Conservation (phyloP, 2,113 vertebrate genomes). For the Bubo blakistoni region DNA sequence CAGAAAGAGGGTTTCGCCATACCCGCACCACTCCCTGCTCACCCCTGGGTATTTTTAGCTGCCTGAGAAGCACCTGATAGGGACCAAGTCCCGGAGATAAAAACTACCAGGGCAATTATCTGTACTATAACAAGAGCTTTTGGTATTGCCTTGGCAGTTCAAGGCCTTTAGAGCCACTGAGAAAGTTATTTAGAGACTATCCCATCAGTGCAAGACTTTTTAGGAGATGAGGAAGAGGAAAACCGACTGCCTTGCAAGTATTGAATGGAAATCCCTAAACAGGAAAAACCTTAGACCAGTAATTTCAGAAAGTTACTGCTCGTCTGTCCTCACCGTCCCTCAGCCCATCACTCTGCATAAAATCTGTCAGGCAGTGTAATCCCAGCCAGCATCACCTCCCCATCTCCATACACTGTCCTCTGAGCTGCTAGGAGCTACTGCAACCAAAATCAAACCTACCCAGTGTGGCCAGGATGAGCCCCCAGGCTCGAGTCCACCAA, state of each 20-base stretch:
- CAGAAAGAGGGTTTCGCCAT: background rate
- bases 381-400: background rate
- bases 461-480: accelerated
- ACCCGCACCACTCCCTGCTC: background rate
- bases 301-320: background rate
- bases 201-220: background rate
- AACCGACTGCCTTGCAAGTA: accelerated
- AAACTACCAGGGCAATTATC: background rate
- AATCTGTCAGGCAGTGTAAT: accelerated
- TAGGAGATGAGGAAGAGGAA: background rate
- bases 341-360: accelerated
- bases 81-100: background rate
- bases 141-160: background rate
- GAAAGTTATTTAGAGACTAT: background rate
- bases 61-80: background rate
- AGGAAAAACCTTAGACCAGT: background rate
- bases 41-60: background rate
- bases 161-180: background rate
- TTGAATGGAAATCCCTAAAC: background rate
- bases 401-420: background rate
- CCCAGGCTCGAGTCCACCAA: too few species aligned
- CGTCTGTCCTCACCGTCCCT: accelerated
- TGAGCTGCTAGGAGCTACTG: background rate
- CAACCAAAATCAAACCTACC: background rate
- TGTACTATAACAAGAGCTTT: background rate